phyloP scores from a whole-genome alignment of 23 tunicate species.

The Oikopleura dioica region DNA sequence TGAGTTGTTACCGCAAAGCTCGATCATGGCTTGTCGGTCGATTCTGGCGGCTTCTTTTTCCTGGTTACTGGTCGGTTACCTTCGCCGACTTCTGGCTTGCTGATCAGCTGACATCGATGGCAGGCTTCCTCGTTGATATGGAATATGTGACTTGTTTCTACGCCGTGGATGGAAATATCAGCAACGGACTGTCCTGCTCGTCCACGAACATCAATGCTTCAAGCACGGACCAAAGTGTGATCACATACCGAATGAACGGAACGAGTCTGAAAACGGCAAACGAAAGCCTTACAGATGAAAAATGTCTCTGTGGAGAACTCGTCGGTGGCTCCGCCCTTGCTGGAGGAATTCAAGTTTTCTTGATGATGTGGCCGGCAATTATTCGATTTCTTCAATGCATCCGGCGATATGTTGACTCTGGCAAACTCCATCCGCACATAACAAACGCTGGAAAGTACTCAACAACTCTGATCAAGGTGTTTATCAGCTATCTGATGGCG shows the following conservation, averaged over 20 bases:
- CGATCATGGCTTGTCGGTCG: neutral
- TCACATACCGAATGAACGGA: neutral
- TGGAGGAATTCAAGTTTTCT: conserved; percentile 36
- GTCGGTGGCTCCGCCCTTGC: conserved; percentile 31
- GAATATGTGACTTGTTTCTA: conserved; percentile 64
- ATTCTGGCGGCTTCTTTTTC: conserved; percentile 70
- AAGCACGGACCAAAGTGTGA: neutral
- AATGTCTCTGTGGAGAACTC: neutral
- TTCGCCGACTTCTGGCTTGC: conserved; percentile 99
- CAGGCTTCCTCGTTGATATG: conserved; percentile 28
- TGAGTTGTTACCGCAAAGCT: neutral
- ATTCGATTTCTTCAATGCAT: conserved; percentile 85
- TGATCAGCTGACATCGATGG: conserved; percentile 71
- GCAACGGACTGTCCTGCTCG: conserved; percentile 18
- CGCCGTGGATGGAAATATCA: conserved; percentile 29
- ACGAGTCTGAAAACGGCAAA: neutral
- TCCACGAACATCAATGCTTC: neutral
- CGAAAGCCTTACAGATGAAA: neutral
- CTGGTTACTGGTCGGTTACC: conserved; percentile 71
- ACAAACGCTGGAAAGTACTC: conserved; percentile 96
- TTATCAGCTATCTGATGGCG: too few species aligned
- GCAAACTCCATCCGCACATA: conserved; percentile 77
- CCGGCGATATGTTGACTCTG: conserved; percentile 49
- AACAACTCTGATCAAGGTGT: conserved; percentile 56
- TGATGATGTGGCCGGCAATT: conserved; percentile 57